These are phyloP conservation scores for Thalassarche chlororhynchos DNA, from an alignment of 2,113 vertebrate species.

Conservation along the genomic window DNA sequence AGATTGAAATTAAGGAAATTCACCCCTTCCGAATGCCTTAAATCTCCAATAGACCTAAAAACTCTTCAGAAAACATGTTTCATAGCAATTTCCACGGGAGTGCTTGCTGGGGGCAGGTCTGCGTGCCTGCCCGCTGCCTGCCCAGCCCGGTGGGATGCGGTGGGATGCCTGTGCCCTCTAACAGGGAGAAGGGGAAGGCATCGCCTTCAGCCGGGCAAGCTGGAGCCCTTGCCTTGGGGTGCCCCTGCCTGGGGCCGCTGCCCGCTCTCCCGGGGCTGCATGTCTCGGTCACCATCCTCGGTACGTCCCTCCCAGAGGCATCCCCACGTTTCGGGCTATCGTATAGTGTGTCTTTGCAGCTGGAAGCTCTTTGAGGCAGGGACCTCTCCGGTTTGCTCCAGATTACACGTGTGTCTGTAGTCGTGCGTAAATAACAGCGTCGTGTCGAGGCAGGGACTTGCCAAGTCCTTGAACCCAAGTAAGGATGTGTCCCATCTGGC, in stretches of 20 bases:
- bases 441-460: rapidly evolving
- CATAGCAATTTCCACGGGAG: not conserved
- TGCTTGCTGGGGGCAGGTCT: not conserved
- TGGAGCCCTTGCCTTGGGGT: too few species aligned
- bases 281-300: not conserved
- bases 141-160: not conserved
- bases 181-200: not conserved
- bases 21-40: not conserved
- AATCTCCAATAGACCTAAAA: not conserved
- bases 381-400: not conserved
- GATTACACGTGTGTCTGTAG: not conserved
- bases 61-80: not conserved
- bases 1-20: not conserved
- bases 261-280: not conserved
- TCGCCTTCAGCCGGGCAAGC: rapidly evolving
- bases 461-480: rapidly evolving
- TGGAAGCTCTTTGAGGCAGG: not conserved
- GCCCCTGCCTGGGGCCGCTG: not conserved
- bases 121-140: not conserved
- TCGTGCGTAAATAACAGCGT: rapidly evolving
- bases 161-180: not conserved
- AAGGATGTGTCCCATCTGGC: not conserved
- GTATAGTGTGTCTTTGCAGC: not conserved
- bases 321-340: not conserved
- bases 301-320: not conserved